Evolutionary conservation across 2,113 vertebrate genomes (phyloP), one percentile per base, ranked within the genome.

Genomic region (Tenrec ecaudatus): DNA sequence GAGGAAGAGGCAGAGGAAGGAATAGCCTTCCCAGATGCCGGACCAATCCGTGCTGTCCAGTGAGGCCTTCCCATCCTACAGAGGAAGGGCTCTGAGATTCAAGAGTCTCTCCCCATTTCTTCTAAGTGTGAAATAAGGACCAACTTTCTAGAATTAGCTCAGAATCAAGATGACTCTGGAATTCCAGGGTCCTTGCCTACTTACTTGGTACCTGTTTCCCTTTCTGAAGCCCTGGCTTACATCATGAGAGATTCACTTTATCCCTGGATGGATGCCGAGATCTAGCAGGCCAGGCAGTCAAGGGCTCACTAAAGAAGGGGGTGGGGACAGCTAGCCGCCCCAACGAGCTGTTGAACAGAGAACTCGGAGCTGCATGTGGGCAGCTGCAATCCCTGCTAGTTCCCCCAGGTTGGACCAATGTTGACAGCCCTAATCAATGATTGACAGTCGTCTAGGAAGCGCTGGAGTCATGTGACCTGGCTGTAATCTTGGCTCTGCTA

Each of bases 371-470:
- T 43, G 33, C 43, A 12, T 73, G 53, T 77, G 78, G 81, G 85
- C 23, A 69, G 64, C 79, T 79, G 15, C 31, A 53, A 89, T 53
- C 38, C 33, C 43, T 53, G n/a, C 66, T 75, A 62, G 62, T n/a
- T 71, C 62, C 58, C 16, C 47, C 14, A 2, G n/a, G 58, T 71
- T 6, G 57, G 81, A 80, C 92, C 6, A 68, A 57, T 36, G n/a
- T 36, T 36, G 79, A n/a, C 83, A 33, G 69, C 58, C 64, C 84
- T 68, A 64, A 62, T 62, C 68, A 83, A 57, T 88, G 66, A 92
- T 86, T 79, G 83, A 57, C 79, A 47, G 71, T 62, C 0, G 0
- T 76, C 47, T 23, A 40, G 73, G 69, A 29, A 87, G 29, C 17
- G 3, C 38, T 29, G 9, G 62, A 40, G 62, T 43, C 15, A 0